Conservation (phyloP, 2,888 invertebrate species). For the Agapostemon virescens region DNA sequence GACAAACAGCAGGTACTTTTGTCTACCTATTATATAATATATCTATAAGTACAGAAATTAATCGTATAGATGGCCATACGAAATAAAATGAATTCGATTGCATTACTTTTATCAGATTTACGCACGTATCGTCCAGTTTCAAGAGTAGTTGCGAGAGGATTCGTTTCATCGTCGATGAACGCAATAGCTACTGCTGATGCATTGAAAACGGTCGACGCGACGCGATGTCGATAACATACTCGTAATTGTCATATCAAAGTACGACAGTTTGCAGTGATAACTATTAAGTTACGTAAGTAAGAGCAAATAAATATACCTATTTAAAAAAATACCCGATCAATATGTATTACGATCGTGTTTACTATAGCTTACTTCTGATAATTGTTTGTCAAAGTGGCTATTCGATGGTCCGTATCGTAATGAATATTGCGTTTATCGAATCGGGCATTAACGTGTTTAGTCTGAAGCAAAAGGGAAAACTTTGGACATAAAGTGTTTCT, state of each 20-base stretch:
- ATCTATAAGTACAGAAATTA: too few species aligned
- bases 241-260: slow-evolving; percentile 1
- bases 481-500: background rate
- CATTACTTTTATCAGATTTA: background rate
- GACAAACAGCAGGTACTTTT: too few species aligned
- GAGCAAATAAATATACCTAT: background rate
- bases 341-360: background rate
- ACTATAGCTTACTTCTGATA: slow-evolving; percentile 16
- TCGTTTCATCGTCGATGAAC: background rate
- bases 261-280: background rate
- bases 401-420: slow-evolving; percentile 19
- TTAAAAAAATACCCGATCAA: slow-evolving; percentile 11
- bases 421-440: slow-evolving; percentile 24
- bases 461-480: background rate
- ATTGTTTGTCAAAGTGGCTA: slow-evolving; percentile 31
- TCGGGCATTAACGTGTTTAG: slow-evolving; percentile 13
- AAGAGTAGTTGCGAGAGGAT: background rate
- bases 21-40: too few species aligned
- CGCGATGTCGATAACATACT: background rate
- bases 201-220: background rate
- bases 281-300: slow-evolving; percentile 5
- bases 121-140: background rate
- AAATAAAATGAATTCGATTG: background rate
- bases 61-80: too few species aligned
- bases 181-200: background rate